Percentiles rank a stretch among this genome's conserved stretches.
phyloP scores from a whole-genome alignment of 2,888 invertebrate species.

The Cheilosia pagana region DNA sequence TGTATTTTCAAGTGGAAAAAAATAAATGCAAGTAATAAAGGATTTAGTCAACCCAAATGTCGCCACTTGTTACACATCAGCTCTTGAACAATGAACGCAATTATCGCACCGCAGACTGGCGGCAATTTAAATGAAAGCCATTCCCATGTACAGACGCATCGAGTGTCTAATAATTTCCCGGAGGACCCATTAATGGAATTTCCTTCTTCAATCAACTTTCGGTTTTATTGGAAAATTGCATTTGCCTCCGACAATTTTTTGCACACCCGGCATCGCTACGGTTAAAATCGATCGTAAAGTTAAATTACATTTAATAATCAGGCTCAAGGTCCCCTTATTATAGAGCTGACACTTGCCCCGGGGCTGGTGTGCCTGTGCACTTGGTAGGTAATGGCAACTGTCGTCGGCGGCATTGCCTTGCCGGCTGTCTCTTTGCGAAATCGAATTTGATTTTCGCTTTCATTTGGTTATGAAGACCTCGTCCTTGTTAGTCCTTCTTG shows the following conservation, averaged over 20 bases:
- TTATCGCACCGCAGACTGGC: slow-evolving; percentile 40
- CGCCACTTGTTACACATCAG: slow-evolving; percentile 57
- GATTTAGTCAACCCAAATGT: background rate
- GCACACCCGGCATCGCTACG: slow-evolving; percentile 46
- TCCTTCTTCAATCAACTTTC: slow-evolving; percentile 64
- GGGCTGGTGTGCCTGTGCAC: slow-evolving; percentile 29
- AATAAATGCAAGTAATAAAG: slow-evolving; percentile 3
- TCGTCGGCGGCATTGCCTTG: slow-evolving; percentile 6
- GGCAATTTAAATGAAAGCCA: slow-evolving; percentile 32
- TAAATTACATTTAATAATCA: slow-evolving; percentile 73
- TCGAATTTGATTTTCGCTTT: slow-evolving; percentile 68
- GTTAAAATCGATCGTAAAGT: slow-evolving; percentile 68
- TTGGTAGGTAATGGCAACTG: slow-evolving; percentile 17
- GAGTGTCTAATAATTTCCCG: slow-evolving; percentile 66
- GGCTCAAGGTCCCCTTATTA: slow-evolving; percentile 72
- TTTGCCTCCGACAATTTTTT: slow-evolving; percentile 37
- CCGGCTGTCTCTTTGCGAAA: slow-evolving; percentile 57
- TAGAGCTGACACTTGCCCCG: slow-evolving; percentile 62
- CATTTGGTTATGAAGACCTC: slow-evolving; percentile 59
- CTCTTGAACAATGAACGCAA: slow-evolving; percentile 62
- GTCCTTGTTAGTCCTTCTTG: slow-evolving; percentile 36
- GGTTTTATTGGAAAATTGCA: slow-evolving; percentile 72
- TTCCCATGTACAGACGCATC: slow-evolving; percentile 26
- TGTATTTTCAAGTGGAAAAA: slow-evolving; percentile 78
- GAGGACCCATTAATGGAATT: slow-evolving; percentile 68